phyloP scores from a whole-genome alignment of 2,888 invertebrate genomes.

The Nomada ruficornis region DNA sequence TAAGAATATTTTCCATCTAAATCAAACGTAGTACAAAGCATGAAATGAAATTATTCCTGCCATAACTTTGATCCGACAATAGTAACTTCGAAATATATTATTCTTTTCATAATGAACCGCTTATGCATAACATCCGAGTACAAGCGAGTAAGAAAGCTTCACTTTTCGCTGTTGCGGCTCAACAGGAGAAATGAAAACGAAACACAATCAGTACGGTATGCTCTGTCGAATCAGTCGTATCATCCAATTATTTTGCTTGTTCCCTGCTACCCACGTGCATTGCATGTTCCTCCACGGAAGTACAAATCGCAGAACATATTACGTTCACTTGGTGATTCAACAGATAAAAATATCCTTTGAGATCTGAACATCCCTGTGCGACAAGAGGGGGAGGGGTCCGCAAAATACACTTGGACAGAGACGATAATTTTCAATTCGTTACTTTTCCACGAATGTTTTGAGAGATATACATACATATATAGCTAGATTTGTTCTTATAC shows the following conservation, averaged over 20 bases:
- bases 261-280: constrained; percentile 65
- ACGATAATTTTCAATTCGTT: no score
- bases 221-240: constrained; percentile 68
- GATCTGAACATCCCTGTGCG: background rate
- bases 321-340: constrained; percentile 49
- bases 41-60: background rate
- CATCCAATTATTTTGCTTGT: constrained; percentile 74
- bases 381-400: no score
- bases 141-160: background rate
- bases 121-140: no score
- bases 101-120: background rate
- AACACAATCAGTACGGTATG: constrained; percentile 44
- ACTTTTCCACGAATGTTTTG: no score
- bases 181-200: background rate
- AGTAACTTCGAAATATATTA: background rate
- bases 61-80: background rate
- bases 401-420: no score
- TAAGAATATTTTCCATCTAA: no score
- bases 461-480: no score
- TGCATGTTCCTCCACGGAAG: constrained; percentile 36
- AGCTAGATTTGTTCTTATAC: no score
- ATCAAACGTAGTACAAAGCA: background rate
- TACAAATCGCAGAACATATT: constrained; percentile 42
- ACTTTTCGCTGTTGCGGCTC: background rate
- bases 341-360: constrained; percentile 48